Evolutionary conservation across 2,797 vertebrate genomes (phyloP).

Genomic region (Neosilurus mollespiculum): DNA sequence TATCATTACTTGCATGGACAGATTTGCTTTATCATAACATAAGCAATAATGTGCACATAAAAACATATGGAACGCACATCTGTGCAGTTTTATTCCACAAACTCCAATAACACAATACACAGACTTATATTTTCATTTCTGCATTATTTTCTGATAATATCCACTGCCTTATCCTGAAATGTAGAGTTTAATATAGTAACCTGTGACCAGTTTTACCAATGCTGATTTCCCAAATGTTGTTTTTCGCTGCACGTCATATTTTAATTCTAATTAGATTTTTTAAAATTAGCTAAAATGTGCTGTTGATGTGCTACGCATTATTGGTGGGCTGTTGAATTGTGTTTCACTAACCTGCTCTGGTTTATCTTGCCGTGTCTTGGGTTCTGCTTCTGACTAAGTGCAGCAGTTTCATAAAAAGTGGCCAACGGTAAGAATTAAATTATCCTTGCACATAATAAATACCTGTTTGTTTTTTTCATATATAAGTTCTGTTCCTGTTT

Average conservation of each 20-base stretch:
- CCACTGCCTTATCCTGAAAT: not conserved
- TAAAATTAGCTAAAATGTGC: not conserved
- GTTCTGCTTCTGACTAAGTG: conserved; percentile 71
- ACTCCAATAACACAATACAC: not conserved
- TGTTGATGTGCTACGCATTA: conserved; percentile 32
- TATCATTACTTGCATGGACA: not conserved
- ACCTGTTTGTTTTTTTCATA: not conserved
- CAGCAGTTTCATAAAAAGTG: conserved; percentile 78
- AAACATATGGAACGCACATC: not conserved
- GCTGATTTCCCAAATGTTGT: not conserved
- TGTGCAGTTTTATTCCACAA: not conserved
- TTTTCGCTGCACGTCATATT: not conserved
- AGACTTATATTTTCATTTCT: conserved; percentile 3
- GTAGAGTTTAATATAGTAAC: not conserved
- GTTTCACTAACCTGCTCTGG: conserved; percentile 69
- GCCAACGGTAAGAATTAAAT: conserved; percentile 70
- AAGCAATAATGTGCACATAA: not conserved
- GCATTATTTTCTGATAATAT: not conserved
- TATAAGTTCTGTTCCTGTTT: not conserved
- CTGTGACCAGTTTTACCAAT: not conserved
- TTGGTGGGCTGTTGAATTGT: conserved; percentile 50
- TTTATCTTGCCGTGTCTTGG: conserved; percentile 70
- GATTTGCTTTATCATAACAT: not conserved
- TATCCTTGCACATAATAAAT: not conserved
- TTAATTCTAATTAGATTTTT: not conserved